Evolutionary conservation across 2,113 vertebrate species (phyloP), one percentile per base, ranked within the genome.

Genomic region (Anoura caudifer): DNA sequence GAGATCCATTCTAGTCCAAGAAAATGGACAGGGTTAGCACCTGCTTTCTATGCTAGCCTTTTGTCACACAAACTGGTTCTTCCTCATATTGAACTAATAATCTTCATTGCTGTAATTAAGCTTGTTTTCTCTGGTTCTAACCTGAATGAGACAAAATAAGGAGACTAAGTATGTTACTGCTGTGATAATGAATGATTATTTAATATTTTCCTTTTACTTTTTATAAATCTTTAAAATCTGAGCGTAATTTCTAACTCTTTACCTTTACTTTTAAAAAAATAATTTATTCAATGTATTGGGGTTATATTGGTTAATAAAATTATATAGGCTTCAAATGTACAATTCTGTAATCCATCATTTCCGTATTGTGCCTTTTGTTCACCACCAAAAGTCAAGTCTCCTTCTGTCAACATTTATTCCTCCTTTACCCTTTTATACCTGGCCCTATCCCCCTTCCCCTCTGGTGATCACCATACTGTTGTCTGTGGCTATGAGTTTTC

Each of bases 81-180:
- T 88, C 63, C 22, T 95, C 28, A 2, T 43, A 19, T 31, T 69
- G 43, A 22, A 7, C 4, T 82, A 52, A 36, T 81, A 38, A 43
- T 70, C 12, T 13, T 50, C 2, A 0, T 12, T 45, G 3, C 38
- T 59, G 45, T 61, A 52, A 28, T 89, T 54, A 38, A 75, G 41
- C 19, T 47, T n/a, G 31, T 72, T 88, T 92, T 38, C 79, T 94
- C n/a, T 69, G 15, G 4, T n/a, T 92, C 43, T 26, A 69, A 83
- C 24, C 26, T 79, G 31, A 8, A 8, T 87, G 76, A 63, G 26
- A 93, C 33, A 43, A 72, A 88, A 72, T 10, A 85, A 88, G 14
- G 33, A 94, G 69, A 92, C 3, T 73, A 61, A 92, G 4, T 73
- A 63, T 75, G 38, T 52, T 63, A 22, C 19, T 59, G 26, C 15